Evolutionary conservation across 1,140 invertebrate species (phyloP), one percentile per base, ranked within the genome.

Genomic region (Heliothis subflexa): DNA sequence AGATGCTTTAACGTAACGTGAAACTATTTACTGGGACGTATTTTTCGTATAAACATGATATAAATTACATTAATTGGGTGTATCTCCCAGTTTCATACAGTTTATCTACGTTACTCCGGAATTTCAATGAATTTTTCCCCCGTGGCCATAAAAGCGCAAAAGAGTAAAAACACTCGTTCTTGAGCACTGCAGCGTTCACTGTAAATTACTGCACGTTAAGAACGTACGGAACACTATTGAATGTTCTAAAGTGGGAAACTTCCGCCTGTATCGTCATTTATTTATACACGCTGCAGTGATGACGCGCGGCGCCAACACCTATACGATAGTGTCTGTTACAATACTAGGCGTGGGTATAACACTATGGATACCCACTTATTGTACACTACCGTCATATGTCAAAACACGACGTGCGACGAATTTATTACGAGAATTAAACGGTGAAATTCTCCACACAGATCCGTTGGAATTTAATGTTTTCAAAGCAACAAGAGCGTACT

Each of bases 401-500:
- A 62, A 76, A 76, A 76, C 59, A 76, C 73, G 73, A 76, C 59
- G 73, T 76, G 59, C 45, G 45, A 64, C 49, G 73, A 64, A 76
- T 76, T 76, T 64, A 76, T 76, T 76, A 54, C 73, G 45, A 54
- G 61, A 64, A 64, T 76, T 64, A 64, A 76, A 76, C 59, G 59
- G 59, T 76, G 73, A 76, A 74, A 76, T 64, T 76, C 47, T 64
- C 73, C 57, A 50, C 73, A 76, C 73, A 76, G 59, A 76, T 76
- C 73, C 73, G 61, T 62, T 64, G 73, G 59, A 64, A 76, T 76
- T 76, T 64, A 76, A 76, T 76, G 73, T 76, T 76, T 76, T 76
- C 73, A 76, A 76, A 76, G 59, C 73, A 76, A 76, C 73, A 76
- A 76, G 73, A 64, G 59, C 73, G 73, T 76, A 76, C 73, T 76